Evolutionary conservation across 2,113 vertebrate species (phyloP).

Genomic region (Oxyruncus cristatus): DNA sequence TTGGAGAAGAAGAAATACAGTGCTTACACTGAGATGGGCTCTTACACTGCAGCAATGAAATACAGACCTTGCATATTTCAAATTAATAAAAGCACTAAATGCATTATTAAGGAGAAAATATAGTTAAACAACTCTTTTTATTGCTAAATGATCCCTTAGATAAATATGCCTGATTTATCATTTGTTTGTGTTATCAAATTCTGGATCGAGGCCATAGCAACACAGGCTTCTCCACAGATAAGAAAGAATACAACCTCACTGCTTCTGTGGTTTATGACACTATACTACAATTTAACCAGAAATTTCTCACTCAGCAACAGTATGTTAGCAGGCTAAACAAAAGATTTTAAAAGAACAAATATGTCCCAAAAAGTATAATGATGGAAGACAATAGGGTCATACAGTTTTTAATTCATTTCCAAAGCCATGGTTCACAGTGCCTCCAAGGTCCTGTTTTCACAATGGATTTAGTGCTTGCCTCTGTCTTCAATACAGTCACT

Average conservation of each 20-base stretch:
- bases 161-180: neutral
- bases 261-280: neutral
- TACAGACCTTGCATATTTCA: neutral
- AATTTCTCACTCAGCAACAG: neutral
- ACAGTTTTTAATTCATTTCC: neutral
- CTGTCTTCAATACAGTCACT: neutral
- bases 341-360: neutral
- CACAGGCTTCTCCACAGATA: neutral
- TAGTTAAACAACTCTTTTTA: neutral
- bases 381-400: neutral
- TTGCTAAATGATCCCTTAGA: neutral
- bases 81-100: conserved; percentile 6
- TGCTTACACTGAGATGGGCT: neutral
- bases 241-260: neutral
- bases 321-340: neutral
- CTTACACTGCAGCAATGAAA: neutral
- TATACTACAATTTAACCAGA: neutral
- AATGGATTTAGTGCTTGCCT: neutral
- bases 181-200: neutral
- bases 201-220: neutral
- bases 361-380: neutral
- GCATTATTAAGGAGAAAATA: conserved; percentile 19
- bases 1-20: neutral
- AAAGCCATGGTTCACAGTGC: neutral
- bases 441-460: neutral